phyloP scores from a whole-genome alignment of 2,888 invertebrate species.

The Eupeodes luniger region DNA sequence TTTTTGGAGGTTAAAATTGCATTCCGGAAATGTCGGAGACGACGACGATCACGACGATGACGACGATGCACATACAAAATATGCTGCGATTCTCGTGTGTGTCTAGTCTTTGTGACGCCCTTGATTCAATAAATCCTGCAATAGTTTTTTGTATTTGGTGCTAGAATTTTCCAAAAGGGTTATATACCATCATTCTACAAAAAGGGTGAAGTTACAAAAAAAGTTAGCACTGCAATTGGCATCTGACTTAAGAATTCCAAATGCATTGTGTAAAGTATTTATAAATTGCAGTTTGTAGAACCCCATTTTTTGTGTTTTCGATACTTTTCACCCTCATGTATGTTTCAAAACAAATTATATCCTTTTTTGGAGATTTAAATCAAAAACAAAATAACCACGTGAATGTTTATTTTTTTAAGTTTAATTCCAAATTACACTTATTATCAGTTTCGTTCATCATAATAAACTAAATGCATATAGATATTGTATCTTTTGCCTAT shows the following conservation, averaged over 20 bases:
- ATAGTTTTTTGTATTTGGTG: constrained; percentile 32
- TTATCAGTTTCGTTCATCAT: constrained; percentile 70
- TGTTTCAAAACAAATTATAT: no score
- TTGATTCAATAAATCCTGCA: constrained; percentile 69
- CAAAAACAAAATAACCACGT: constrained; percentile 39
- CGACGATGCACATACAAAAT: constrained; percentile 68
- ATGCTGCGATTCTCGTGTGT: constrained; percentile 59
- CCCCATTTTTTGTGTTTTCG: constrained; percentile 21
- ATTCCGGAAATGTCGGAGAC: constrained; percentile 46
- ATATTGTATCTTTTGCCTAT: background rate
- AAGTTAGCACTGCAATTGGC: constrained; percentile 48
- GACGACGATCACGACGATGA: constrained; percentile 24
- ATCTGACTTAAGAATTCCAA: constrained; percentile 54
- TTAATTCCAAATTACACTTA: constrained; percentile 35
- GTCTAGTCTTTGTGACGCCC: constrained; percentile 69
- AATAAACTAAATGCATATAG: background rate
- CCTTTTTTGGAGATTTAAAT: constrained; percentile 54
- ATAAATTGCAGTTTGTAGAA: constrained; percentile 22
- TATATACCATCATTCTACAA: background rate
- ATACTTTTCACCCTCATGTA: background rate
- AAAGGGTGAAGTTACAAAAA: constrained; percentile 7
- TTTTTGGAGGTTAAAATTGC: constrained; percentile 62
- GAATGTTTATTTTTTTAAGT: background rate
- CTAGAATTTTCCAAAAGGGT: background rate
- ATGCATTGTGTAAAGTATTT: constrained; percentile 43